phyloP scores from a whole-genome alignment of 2,113 vertebrate genomes.

The Oryzias melastigma region DNA sequence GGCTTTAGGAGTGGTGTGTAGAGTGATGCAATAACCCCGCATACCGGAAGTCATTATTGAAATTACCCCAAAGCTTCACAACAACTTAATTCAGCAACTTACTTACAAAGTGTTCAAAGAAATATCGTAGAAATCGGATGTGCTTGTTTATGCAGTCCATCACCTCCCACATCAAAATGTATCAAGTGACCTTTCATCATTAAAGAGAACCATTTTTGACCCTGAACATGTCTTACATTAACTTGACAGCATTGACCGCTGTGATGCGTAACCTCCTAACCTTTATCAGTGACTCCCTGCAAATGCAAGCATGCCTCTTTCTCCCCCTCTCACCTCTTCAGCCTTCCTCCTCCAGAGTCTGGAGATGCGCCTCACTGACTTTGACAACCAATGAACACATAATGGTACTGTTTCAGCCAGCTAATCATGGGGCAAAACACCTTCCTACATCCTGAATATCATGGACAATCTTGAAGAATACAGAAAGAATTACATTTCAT shows the following conservation, averaged over 20 bases:
- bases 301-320: constrained; percentile 13
- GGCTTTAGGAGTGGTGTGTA: too few species aligned
- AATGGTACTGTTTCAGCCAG: constrained; percentile 2
- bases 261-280: constrained; percentile 23
- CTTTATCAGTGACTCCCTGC: constrained; percentile 17
- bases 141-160: too few species aligned
- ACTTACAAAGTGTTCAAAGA: too few species aligned
- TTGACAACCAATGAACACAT: constrained; percentile 33
- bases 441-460: constrained; percentile 13
- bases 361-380: constrained; percentile 32
- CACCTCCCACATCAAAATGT: background rate
- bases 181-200: background rate
- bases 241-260: too few species aligned
- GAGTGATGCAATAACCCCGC: too few species aligned
- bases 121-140: too few species aligned
- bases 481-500: too few species aligned
- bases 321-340: constrained; percentile 25
- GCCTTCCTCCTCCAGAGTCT: constrained; percentile 17
- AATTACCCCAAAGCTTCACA: too few species aligned
- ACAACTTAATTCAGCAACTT: too few species aligned
- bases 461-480: too few species aligned
- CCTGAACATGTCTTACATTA: background rate
- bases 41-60: too few species aligned
- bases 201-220: background rate
- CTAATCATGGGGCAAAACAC: constrained; percentile 27